A percentile compares a stretch with the other conserved stretches of the same genome.
Evolutionary conservation across 2,113 vertebrate species (phyloP).

Genomic region (Eudyptes chrysolophus): DNA sequence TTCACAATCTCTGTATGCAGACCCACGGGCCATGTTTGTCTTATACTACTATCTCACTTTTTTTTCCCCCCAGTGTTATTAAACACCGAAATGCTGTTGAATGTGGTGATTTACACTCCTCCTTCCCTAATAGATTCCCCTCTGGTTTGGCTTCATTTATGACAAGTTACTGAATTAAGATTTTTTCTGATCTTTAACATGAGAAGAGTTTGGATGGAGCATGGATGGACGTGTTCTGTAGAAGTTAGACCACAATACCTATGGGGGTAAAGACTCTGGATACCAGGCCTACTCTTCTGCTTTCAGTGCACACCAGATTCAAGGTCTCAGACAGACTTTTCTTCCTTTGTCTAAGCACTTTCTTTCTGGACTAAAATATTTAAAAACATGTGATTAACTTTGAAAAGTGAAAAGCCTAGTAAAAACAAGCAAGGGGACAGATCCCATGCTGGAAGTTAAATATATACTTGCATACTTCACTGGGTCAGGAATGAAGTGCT

Average conservation of each 20-base stretch:
- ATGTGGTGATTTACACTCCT: neutral
- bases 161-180: neutral
- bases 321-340: neutral
- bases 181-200: neutral
- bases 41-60: neutral
- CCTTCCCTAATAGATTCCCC: neutral
- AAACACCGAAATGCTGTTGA: neutral
- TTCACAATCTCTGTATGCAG: neutral
- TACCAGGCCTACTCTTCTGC: neutral
- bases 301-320: neutral
- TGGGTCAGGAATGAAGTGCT: neutral
- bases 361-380: neutral
- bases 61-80: neutral
- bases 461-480: slow-evolving; percentile 10
- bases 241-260: neutral
- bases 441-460: slow-evolving; percentile 7
- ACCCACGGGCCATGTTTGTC: neutral
- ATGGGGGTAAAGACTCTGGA: neutral
- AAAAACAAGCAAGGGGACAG: neutral
- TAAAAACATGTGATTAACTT: neutral
- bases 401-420: neutral
- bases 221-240: neutral
- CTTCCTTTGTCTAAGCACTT: neutral
- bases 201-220: neutral
- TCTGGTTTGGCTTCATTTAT: neutral